Base-by-base conservation (phyloP, 2,797 vertebrate species). In the Arnoldichthys spilopterus region DNA sequence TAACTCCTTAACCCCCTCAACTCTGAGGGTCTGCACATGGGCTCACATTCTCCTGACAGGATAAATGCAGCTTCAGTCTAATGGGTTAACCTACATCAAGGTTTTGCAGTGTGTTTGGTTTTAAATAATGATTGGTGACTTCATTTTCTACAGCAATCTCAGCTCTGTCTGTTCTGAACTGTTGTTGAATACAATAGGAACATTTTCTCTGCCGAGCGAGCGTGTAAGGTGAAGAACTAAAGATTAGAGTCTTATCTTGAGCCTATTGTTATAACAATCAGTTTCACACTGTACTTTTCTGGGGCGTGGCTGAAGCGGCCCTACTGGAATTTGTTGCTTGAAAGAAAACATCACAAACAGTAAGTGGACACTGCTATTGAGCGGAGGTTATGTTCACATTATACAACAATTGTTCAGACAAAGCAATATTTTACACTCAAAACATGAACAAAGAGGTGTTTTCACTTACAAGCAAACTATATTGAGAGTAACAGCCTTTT, bases 221-320 rank as follows among this genome's bases (percentile, higher is more conserved):
- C 34, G 0, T 59, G 66, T 58, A 66, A 80, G 71, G 61, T 54
- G 6, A n/a, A 8, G 6, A 53, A 43, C n/a, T 54, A 22, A 63
- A 24, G 24, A 24, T 32, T 20, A 15, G 32, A 43, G 58, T 30
- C 51, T 58, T 49, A 62, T 72, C 40, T 66, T 49, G 7, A 12
- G 37, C 5, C 47, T 76, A 72, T 76, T 59, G 30, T 26, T 74
- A 15, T 67, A 54, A 6, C 53, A 75, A 85, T 66, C 71, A 20
- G 66, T 82, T 82, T n/a, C 22, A 6, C 12, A n/a, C 16, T 34
- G 63, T 49, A 15, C 59, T 34, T 71, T 70, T 40, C 56, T 72
- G 59, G 61, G 83, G 80, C 80, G 74, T 51, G 80, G 74, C 72
- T 72, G 26, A 71, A 37, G 7, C n/a, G 15, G 54, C 61, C n/a